Percentiles rank a stretch among this genome's conserved stretches.
These are phyloP conservation scores for Ennomos erosarius DNA, from an alignment of 2,888 invertebrate genomes.

Conservation along the genomic window DNA sequence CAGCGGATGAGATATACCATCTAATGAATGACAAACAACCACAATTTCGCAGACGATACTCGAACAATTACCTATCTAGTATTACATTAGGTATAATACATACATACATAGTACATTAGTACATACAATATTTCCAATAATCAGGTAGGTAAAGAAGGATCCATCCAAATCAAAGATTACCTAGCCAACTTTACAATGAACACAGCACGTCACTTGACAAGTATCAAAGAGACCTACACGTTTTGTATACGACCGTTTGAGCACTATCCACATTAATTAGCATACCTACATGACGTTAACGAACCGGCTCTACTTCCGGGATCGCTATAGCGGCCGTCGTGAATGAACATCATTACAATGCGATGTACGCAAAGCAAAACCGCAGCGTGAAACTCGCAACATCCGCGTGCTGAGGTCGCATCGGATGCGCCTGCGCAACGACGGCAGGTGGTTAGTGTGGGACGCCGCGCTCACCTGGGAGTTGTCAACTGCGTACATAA, in stretches of 20 bases:
- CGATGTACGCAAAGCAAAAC: constrained; percentile 58
- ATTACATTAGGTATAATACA: no score
- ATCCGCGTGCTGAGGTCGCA: constrained; percentile 50
- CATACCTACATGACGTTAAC: constrained; percentile 78
- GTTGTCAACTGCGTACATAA: constrained; percentile 82
- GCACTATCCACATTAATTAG: constrained; percentile 73
- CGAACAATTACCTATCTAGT: constrained; percentile 32
- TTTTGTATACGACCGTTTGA: constrained; percentile 57
- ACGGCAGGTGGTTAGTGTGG: constrained; percentile 45
- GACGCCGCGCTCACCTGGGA: constrained; percentile 79
- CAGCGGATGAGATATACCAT: constrained; percentile 24
- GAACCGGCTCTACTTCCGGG: constrained; percentile 83
- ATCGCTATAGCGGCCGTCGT: constrained; percentile 72
- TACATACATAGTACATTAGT: not conserved
- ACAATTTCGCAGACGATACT: constrained; percentile 42
- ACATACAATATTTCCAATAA: constrained; percentile 9
- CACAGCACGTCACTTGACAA: constrained; percentile 35
- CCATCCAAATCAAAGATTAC: constrained; percentile 10
- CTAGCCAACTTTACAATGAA: constrained; percentile 13
- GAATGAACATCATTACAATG: constrained; percentile 76
- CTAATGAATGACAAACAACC: constrained; percentile 39
- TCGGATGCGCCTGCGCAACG: constrained; percentile 37
- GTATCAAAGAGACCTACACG: constrained; percentile 40
- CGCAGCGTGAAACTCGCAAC: constrained; percentile 57
- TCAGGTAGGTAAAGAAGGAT: not conserved